Evolutionary conservation across 2,113 vertebrate species (phyloP).

Genomic region (Lasiurus borealis): DNA sequence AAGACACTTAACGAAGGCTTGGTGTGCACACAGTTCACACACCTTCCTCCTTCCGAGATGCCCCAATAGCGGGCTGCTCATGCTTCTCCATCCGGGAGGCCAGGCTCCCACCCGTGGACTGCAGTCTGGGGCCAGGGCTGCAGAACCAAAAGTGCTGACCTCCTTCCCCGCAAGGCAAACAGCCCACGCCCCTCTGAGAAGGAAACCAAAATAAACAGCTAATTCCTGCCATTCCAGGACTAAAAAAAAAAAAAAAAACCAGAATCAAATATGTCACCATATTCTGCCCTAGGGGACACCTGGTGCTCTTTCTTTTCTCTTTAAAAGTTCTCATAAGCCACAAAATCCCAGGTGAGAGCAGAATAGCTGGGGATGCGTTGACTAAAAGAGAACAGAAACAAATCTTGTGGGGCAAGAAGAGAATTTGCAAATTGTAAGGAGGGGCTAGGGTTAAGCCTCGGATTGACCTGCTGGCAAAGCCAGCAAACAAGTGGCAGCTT

Average conservation of each 20-base stretch:
- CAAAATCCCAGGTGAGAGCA: neutral
- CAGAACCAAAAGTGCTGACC: neutral
- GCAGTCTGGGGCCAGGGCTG: neutral
- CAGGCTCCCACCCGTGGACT: neutral
- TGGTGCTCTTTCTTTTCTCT: slow-evolving; percentile 16
- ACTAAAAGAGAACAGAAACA: neutral
- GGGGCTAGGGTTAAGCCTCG: no score
- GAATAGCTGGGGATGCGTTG: neutral
- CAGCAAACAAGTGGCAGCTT: no score
- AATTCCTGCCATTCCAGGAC: slow-evolving; percentile 54
- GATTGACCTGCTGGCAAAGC: no score
- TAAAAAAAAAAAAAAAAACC: slow-evolving; percentile 17
- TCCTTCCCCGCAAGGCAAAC: neutral
- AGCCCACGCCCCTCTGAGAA: neutral
- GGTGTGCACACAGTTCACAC: neutral
- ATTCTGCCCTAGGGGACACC: neutral
- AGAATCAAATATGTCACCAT: neutral
- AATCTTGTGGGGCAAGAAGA: neutral
- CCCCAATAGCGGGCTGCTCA: neutral
- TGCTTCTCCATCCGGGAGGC: neutral
- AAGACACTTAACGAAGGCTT: neutral
- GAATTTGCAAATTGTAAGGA: neutral
- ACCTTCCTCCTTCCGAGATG: neutral
- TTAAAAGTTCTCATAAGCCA: slow-evolving; percentile 11
- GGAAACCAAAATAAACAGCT: slow-evolving; percentile 57